Base-by-base conservation (phyloP, 2,888 invertebrate genomes). In the Linyphia triangularis region DNA sequence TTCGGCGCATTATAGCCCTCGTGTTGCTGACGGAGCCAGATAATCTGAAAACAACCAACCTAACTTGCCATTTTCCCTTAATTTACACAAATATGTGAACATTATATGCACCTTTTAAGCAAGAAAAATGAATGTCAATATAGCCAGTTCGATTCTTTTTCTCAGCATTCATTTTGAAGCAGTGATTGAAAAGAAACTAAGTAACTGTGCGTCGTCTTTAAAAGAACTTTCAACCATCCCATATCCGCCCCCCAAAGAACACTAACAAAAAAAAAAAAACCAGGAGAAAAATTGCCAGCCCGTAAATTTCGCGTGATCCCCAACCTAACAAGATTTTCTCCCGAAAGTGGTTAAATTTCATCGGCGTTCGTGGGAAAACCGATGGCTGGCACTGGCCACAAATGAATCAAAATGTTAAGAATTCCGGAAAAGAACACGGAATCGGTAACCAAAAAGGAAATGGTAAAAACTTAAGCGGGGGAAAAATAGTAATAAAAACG, bases 331-430 rank as follows among this genome's bases (percentile, higher is more conserved):
- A 81, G 81, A 59, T 81, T 81, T 43, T 33, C 69, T 81, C 57
- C 57, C n/a, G 10, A 51, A 24, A 59, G 69, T 69, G 81, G 81
- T 81, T 81, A 81, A 81, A 81, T 81, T 81, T 81, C 81, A 81
- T 81, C 81, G 69, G 69, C 9, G 24, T n/a, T 16, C 57, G 28
- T 81, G 69, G 57, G 81, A 81, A 81, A 69, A 69, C 30, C 26
- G 16, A 51, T 67, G 81, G n/a, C 30, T 59, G 7, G 43, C 61
- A 33, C 77, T 24, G 6, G 43, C 19, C 57, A 69, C 24, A 69
- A 81, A 81, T 59, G 69, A 81, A 81, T 81, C 81, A 81, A 69
- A 81, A 81, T n/a, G 67, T 70, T 69, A 57, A 33, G 19, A 59
- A 73, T 33, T 9, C 4, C 33, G 33, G 33, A 33, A 33, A 33